Base-by-base conservation (phyloP, 2,113 vertebrate genomes). In the Natator depressus region DNA sequence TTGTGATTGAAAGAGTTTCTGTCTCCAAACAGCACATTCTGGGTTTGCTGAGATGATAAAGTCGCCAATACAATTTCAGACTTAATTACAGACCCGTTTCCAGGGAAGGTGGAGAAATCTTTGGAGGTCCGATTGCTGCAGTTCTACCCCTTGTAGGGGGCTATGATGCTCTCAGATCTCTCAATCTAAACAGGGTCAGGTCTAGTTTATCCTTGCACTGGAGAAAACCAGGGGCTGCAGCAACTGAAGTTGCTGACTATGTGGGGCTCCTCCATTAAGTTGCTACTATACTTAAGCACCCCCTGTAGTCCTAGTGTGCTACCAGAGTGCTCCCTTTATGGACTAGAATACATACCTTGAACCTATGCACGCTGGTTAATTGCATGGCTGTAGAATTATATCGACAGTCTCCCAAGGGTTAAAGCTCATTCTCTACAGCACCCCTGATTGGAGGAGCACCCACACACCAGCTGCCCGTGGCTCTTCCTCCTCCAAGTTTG, bases 41-140 rank as follows among this genome's bases (percentile, higher is more conserved):
- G 94, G 92, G 96, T 98, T 97, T 98, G 95, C 92, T 78, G 80
- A 96, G 94, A 97, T 84, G 94, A 97, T 94, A 96, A 96, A 97
- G 87, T 97, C 96, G 92, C 91, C 65, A 92, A 90, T 93, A 97
- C 20, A 29, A 85, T 95, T 97, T 96, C 92, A 96, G 96, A 96
- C 95, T 96, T 98, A 98, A 98, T 98, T 97, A 97, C 83, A 96
- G 89, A 42, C 76, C 69, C 96, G 78, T 95, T 98, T 95, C 84
- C 81, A 97, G 84, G 91, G 94, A 96, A 97, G 29, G 84, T 89
- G 91, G 54, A 87, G 16, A 91, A 94, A 93, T 84, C 54, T 35
- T 95, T 93, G 78, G 90, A 95, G 13, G 13, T 46, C 31, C 20
- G 38, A 19, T 20, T n/a, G 35, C 38, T 59, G 38, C 54, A 83